Evolutionary conservation across 1,140 invertebrate genomes (phyloP).

Genomic region (Brachionus calyciflorus): DNA sequence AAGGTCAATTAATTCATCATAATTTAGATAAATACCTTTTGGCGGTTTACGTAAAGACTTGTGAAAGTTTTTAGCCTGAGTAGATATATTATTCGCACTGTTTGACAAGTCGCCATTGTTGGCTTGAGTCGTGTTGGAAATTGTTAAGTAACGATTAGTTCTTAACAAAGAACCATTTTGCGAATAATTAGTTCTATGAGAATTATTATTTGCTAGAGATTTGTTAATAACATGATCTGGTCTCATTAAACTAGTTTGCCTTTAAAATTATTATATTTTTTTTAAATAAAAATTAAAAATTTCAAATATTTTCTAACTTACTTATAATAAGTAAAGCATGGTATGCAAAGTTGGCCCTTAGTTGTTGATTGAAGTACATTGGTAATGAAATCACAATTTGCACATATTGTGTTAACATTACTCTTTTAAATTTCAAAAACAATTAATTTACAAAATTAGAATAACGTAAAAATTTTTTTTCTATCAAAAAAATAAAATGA

Average conservation of each 20-base stretch:
- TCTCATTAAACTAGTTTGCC: slow-evolving; percentile 66
- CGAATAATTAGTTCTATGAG: neutral
- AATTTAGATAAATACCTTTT: slow-evolving; percentile 91
- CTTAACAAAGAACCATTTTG: slow-evolving; percentile 49
- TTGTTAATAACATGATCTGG: slow-evolving; percentile 46
- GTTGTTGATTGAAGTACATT: slow-evolving; percentile 70
- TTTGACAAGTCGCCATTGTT: slow-evolving; percentile 50
- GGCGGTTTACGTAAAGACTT: slow-evolving; percentile 72
- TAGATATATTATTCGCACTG: slow-evolving; percentile 65
- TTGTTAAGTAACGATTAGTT: slow-evolving; percentile 71
- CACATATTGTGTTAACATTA: slow-evolving; percentile 61
- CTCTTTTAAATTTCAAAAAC: slow-evolving; percentile 19
- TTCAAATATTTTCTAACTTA: slow-evolving; percentile 54
- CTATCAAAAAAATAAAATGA: too few relatives aligned
- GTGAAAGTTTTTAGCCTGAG: slow-evolving; percentile 33
- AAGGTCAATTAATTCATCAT: slow-evolving; percentile 85
- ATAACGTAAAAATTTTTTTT: too few relatives aligned
- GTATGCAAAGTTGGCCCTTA: slow-evolving; percentile 73
- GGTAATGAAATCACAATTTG: slow-evolving; percentile 74
- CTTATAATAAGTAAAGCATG: slow-evolving; percentile 77
- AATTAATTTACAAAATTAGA: neutral
- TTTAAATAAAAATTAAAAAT: neutral
- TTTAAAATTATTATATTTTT: slow-evolving; percentile 55
- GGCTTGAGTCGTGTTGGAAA: slow-evolving; percentile 59
- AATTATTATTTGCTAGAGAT: neutral